phyloP scores from a whole-genome alignment of 1,140 invertebrate genomes.

The Callitettix versicolor region DNA sequence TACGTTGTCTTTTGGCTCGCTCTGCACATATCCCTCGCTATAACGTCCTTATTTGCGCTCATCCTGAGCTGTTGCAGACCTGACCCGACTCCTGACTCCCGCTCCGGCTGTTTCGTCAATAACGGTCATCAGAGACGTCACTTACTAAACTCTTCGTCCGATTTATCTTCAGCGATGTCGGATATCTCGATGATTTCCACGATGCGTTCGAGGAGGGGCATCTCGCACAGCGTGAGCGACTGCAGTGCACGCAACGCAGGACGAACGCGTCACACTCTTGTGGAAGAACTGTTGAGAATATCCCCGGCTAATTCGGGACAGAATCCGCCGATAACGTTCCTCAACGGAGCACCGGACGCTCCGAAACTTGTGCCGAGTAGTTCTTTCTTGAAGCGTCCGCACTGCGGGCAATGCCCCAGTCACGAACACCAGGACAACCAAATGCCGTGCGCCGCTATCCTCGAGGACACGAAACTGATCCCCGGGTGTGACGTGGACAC shows the following conservation, averaged over 20 bases:
- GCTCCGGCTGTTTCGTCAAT: not conserved
- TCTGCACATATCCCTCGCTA: slow-evolving; percentile 35
- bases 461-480: slow-evolving; percentile 9
- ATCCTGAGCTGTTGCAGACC: slow-evolving; percentile 21
- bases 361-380: slow-evolving; percentile 11
- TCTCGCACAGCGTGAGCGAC: slow-evolving; percentile 21
- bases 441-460: slow-evolving; percentile 9
- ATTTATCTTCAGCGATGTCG: slow-evolving; percentile 24
- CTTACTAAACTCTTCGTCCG: slow-evolving; percentile 22
- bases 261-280: slow-evolving; percentile 16
- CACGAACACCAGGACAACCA: not conserved
- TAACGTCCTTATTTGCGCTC: slow-evolving; percentile 31
- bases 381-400: not conserved
- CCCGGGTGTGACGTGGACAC: slow-evolving; percentile 7
- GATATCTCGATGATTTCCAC: slow-evolving; percentile 22
- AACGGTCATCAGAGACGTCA: slow-evolving; percentile 5
- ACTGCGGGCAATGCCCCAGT: not conserved
- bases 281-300: slow-evolving; percentile 21
- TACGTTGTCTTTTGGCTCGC: slow-evolving; percentile 40
- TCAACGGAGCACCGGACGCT: slow-evolving; percentile 18
- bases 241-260: slow-evolving; percentile 11
- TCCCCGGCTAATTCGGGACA: slow-evolving; percentile 8
- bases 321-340: slow-evolving; percentile 16
- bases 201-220: slow-evolving; percentile 11
- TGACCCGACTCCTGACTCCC: not conserved